Evolutionary conservation across 2,113 vertebrate genomes (phyloP), one percentile per base, ranked within the genome.

Genomic region (Drymodes brunneopygia): DNA sequence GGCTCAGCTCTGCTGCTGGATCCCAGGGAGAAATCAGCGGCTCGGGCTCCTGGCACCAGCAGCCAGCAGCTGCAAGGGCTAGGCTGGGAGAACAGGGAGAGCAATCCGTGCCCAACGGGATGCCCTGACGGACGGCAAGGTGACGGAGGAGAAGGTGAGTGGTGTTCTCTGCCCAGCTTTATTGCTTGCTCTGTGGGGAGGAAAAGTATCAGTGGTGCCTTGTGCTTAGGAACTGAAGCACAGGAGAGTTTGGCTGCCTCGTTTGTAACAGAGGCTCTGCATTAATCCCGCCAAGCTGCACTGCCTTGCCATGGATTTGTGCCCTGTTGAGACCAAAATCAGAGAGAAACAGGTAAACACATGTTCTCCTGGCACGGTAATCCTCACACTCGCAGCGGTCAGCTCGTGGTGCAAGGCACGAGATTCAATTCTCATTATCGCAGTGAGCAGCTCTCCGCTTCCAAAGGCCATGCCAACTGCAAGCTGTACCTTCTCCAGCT

Each of bases 361-460:
- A 9, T 6, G 8, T 84, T 78, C 25, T 61, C 40, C 77, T 57
- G 4, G 3, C 38, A 29, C 62, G 53, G 51, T 5, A 33, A 66
- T 61, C 22, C 71, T 83, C 54, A 33, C 3, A 1, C 67, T 60
- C 0, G 0, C 45, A 21, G 71, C 0, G 0, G 45, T 56, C 80
- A 80, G 75, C 86, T 86, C 0, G 0, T 0, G 1, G 86, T 15
- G 15, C 72, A 61, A 70, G 61, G 83, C 89, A 54, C 9, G 64
- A 73, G 35, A 78, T 86, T 86, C 1, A 23, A 91, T 96, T 91
- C 40, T 58, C 44, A 8, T 69, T 72, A 66, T 72, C 2, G 3
- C 7, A 40, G 48, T 57, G 44, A 84, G 81, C 7, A 3, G 60
- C 60, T 71, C 31, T 65, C 60, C 0, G 0, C 45, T 81, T 94